Conservation (phyloP, 2,888 invertebrate species). For the Bombylius discolor region DNA sequence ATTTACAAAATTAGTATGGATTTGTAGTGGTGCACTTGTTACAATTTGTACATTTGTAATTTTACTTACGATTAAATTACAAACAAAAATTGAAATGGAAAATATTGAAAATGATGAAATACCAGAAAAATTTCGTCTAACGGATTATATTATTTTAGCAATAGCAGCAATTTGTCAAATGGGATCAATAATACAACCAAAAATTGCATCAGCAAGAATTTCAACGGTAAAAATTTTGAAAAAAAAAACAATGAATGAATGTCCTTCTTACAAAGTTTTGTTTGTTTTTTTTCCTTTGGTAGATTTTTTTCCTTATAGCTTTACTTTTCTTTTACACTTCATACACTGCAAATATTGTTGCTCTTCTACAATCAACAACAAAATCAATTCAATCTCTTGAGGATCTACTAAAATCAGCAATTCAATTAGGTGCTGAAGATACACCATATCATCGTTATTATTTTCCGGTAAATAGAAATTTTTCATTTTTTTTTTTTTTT, state of each 20-base stretch:
- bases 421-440: slow-evolving; percentile 49
- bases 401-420: slow-evolving; percentile 46
- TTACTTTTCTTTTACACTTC: slow-evolving; percentile 50
- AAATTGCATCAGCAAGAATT: slow-evolving; percentile 25
- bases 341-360: slow-evolving; percentile 55
- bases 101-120: not conserved
- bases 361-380: slow-evolving; percentile 50
- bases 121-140: not conserved
- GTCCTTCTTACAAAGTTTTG: too few relatives aligned
- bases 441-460: slow-evolving; percentile 50
- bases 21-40: slow-evolving; percentile 42
- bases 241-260: too few relatives aligned
- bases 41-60: slow-evolving; percentile 6
- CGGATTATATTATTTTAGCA: slow-evolving; percentile 41
- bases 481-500: not conserved
- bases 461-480: slow-evolving; percentile 32
- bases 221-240: slow-evolving; percentile 6
- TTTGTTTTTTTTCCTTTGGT: slow-evolving; percentile 15
- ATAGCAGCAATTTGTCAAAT: slow-evolving; percentile 49
- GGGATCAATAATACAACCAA: slow-evolving; percentile 43
- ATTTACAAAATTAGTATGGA: slow-evolving; percentile 50
- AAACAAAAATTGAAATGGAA: not conserved
- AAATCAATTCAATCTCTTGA: slow-evolving; percentile 45
- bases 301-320: slow-evolving; percentile 45
- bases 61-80: not conserved